Evolutionary conservation across 64 coral and sea anemone species (phyloP).

Genomic region (Montipora capricornis): DNA sequence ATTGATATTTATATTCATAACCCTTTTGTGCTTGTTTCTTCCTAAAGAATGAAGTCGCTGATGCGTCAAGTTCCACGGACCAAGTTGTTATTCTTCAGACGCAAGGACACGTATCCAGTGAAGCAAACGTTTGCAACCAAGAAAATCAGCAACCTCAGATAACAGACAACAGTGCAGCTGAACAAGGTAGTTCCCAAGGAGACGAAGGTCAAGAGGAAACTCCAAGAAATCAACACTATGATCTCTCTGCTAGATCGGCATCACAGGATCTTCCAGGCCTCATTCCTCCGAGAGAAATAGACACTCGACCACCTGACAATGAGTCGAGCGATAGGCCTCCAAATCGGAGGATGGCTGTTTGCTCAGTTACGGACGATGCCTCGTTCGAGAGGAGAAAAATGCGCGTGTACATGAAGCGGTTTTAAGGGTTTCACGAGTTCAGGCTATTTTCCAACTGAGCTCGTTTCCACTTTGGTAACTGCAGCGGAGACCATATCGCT

Average conservation of each 20-base stretch:
- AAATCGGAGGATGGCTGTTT: conserved; percentile 64
- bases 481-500: too few species aligned
- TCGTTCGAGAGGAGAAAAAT: conserved; percentile 46
- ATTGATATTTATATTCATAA: too few species aligned
- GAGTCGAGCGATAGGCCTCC: neutral
- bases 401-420: conserved; percentile 67
- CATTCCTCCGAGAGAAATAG: conserved; percentile 25
- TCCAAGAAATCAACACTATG: neutral
- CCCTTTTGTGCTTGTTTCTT: neutral
- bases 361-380: conserved; percentile 53
- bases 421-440: neutral
- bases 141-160: neutral
- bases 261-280: conserved; percentile 14
- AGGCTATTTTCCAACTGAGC: neutral
- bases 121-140: neutral
- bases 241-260: neutral
- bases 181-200: neutral
- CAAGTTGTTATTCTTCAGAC: neutral
- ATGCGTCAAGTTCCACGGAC: neutral
- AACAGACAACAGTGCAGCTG: neutral
- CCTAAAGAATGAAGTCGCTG: neutral
- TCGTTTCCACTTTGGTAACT: too few species aligned
- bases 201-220: neutral
- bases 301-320: neutral
- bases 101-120: neutral